phyloP scores from a whole-genome alignment of 2,888 invertebrate species.

The Stegana nigrithorax region DNA sequence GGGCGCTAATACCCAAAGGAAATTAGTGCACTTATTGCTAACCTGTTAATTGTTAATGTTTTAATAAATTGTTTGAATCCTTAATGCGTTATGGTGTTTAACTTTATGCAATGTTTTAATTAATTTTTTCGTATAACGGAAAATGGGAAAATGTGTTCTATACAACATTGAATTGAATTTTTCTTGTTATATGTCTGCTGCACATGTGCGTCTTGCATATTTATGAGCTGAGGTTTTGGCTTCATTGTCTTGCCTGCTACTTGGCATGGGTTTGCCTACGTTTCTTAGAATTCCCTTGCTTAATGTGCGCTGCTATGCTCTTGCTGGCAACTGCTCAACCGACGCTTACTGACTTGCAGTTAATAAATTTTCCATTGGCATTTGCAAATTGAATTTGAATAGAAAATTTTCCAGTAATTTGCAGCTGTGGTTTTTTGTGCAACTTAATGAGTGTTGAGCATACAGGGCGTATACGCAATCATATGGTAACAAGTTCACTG shows the following conservation, averaged over 20 bases:
- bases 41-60: not conserved
- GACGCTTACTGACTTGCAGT: not conserved
- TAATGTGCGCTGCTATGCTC: no score
- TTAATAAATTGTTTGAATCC: not conserved
- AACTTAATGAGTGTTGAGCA: no score
- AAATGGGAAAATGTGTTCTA: no score
- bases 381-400: not conserved
- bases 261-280: no score
- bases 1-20: not conserved
- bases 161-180: no score
- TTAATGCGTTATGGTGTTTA: not conserved
- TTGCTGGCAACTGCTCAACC: not conserved
- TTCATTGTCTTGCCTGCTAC: no score
- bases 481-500: no score
- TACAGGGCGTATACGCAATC: no score
- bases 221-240: no score
- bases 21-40: not conserved
- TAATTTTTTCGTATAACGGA: not conserved
- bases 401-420: not conserved
- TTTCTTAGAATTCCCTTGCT: no score
- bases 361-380: not conserved
- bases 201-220: not conserved
- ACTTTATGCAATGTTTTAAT: not conserved
- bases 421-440: no score
- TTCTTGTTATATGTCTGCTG: not conserved